phyloP scores from a whole-genome alignment of 1,140 invertebrate species.

The Belonocnema kinseyi region DNA sequence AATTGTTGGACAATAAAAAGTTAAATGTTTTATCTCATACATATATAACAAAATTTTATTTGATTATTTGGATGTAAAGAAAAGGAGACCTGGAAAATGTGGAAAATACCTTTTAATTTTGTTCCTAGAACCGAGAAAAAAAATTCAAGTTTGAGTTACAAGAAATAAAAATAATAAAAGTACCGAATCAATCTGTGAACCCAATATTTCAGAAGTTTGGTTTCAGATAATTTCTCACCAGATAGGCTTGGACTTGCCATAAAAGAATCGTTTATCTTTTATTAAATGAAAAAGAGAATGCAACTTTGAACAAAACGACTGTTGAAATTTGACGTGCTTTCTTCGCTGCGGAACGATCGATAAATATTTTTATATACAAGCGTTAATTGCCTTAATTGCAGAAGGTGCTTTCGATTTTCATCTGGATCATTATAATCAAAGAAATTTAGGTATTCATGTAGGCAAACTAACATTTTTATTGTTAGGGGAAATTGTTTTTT shows the following conservation, averaged over 20 bases:
- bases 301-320: not conserved
- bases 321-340: not conserved
- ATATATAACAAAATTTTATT: no score
- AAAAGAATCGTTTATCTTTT: slow-evolving; percentile 4
- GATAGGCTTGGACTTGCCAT: slow-evolving; percentile 2
- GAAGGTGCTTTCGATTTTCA: slow-evolving; percentile 15
- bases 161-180: no score
- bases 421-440: not conserved
- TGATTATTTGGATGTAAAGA: no score
- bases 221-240: not conserved
- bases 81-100: no score
- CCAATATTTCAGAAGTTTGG: not conserved
- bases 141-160: not conserved
- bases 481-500: not conserved
- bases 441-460: not conserved
- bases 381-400: slow-evolving; percentile 5
- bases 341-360: not conserved
- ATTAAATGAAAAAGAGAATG: not conserved
- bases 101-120: no score
- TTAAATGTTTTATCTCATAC: no score
- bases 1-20: no score
- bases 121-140: no score
- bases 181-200: no score
- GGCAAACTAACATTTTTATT: not conserved
- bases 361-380: slow-evolving; percentile 18